Evolutionary conservation across 37 sponge, comb jelly and placozoan genomes (phyloP).

Genomic region (Hormiphora californensis): DNA sequence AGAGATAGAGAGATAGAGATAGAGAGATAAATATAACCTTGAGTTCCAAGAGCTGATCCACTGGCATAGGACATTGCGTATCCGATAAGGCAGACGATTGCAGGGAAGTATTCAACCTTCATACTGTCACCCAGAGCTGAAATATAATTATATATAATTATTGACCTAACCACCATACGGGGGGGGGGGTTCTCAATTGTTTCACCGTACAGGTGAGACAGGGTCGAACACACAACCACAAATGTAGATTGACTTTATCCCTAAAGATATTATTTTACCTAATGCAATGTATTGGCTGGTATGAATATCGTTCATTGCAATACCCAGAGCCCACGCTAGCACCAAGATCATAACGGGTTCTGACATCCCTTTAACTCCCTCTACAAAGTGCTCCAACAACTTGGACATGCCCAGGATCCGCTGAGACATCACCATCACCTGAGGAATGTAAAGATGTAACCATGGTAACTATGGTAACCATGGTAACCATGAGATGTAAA

Average conservation of each 20-base stretch:
- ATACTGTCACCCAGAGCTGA: not conserved
- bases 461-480: too few relatives aligned
- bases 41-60: slow-evolving; percentile 30
- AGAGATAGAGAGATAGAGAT: too few relatives aligned
- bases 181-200: too few relatives aligned
- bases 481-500: too few relatives aligned
- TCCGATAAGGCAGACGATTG: slow-evolving; percentile 4
- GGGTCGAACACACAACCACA: not conserved
- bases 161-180: too few relatives aligned
- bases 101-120: not conserved
- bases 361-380: slow-evolving; percentile 61
- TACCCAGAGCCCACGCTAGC: slow-evolving; percentile 66
- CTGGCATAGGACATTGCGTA: slow-evolving; percentile 26
- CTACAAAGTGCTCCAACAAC: slow-evolving; percentile 34
- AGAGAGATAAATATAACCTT: too few relatives aligned
- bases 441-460: not conserved
- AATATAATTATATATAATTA: not conserved
- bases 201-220: too few relatives aligned
- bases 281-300: not conserved
- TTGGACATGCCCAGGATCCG: slow-evolving; percentile 60
- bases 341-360: slow-evolving; percentile 61
- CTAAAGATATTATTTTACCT: not conserved
- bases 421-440: slow-evolving; percentile 44
- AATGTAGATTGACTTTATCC: not conserved
- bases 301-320: slow-evolving; percentile 55